Percentiles rank a stretch among this genome's conserved stretches.
These are phyloP conservation scores for Eupithecia exiguata DNA, from an alignment of 2,888 invertebrate species.

Conservation along the genomic window DNA sequence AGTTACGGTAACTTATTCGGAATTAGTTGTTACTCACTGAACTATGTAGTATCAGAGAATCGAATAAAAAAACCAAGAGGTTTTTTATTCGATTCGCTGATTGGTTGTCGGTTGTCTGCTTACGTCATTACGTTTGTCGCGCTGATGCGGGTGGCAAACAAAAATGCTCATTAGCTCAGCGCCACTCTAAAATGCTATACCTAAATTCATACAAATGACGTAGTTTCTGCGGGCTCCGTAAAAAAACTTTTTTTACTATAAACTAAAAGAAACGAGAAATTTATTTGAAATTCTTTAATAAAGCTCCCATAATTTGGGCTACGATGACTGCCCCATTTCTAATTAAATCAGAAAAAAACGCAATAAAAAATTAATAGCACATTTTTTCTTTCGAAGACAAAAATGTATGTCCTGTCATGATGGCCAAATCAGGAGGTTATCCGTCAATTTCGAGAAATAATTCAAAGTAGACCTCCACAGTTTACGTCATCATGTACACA, in stretches of 20 bases:
- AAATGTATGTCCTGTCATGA: too few relatives aligned
- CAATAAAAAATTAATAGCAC: too few relatives aligned
- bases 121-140: neutral
- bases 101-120: conserved; percentile 8
- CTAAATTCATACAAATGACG: neutral
- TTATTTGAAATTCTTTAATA: neutral
- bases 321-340: too few relatives aligned
- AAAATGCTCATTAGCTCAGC: neutral
- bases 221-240: neutral
- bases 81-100: conserved; percentile 16
- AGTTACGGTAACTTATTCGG: conserved; percentile 33
- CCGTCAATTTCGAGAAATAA: too few relatives aligned
- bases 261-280: neutral
- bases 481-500: too few relatives aligned
- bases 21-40: conserved; percentile 30
- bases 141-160: neutral
- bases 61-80: too few relatives aligned
- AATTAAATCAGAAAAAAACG: too few relatives aligned
- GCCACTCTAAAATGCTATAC: neutral
- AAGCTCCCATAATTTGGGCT: too few relatives aligned
- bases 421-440: too few relatives aligned
- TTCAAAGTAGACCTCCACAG: too few relatives aligned
- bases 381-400: too few relatives aligned
- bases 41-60: too few relatives aligned
- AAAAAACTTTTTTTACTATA: neutral